These are phyloP conservation scores for Neotoxoptera formosana DNA, from an alignment of 1,140 invertebrate genomes.

Conservation along the genomic window DNA sequence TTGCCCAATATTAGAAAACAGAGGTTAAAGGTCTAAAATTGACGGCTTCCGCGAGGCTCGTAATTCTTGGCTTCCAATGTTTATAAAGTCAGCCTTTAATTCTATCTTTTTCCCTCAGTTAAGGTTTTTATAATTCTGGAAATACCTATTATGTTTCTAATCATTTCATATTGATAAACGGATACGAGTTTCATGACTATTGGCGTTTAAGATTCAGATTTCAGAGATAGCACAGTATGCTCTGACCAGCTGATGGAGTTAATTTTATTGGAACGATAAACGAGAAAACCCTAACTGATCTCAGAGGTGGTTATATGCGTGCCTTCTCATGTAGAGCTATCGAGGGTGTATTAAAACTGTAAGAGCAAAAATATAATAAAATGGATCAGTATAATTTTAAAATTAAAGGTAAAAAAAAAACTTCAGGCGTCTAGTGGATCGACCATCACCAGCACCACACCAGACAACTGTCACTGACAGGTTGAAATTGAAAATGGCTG, in stretches of 20 bases:
- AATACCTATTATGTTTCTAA: neutral
- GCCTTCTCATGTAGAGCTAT: neutral
- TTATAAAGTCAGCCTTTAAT: neutral
- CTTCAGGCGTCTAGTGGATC: neutral
- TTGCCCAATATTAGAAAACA: neutral
- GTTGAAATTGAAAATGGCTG: neutral
- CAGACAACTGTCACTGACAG: slow-evolving; percentile 6
- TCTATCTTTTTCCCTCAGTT: neutral
- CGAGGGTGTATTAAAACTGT: neutral
- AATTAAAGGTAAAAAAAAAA: neutral
- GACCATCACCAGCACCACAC: neutral
- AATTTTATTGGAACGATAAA: neutral
- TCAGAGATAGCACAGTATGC: neutral
- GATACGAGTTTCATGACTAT: neutral
- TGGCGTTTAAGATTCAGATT: neutral
- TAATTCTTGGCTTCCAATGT: neutral
- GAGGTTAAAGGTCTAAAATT: neutral
- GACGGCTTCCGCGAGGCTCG: neutral
- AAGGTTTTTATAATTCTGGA: neutral
- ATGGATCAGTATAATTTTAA: neutral
- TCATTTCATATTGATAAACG: neutral
- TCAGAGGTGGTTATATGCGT: neutral
- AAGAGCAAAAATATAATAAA: neutral
- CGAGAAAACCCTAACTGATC: neutral
- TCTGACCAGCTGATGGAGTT: neutral